Percentiles rank a stretch among this genome's conserved stretches.
Conservation (phyloP, 2,888 invertebrate species). For the Lutraria lutraria region DNA sequence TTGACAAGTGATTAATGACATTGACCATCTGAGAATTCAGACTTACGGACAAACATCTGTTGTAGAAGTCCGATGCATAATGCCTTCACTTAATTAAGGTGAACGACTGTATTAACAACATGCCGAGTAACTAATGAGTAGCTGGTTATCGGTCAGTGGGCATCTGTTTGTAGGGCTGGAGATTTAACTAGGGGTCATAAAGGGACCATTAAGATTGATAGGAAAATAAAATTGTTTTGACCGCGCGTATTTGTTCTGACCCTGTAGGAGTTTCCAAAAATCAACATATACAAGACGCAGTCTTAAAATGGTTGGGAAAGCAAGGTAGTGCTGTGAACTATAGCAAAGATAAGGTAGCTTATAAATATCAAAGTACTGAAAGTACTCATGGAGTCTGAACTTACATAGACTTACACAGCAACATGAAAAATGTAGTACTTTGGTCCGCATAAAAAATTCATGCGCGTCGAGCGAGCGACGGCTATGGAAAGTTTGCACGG, state of each 20-base stretch:
- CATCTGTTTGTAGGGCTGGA: background rate
- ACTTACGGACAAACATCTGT: background rate
- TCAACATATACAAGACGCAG: too few relatives aligned
- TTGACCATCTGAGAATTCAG: slow-evolving; percentile 2
- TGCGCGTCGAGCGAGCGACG: too few relatives aligned
- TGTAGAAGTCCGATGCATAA: background rate
- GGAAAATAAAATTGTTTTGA: background rate
- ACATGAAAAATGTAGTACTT: too few relatives aligned
- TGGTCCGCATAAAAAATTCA: too few relatives aligned
- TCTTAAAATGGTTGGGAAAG: too few relatives aligned
- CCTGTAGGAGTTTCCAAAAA: background rate
- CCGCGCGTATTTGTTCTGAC: background rate
- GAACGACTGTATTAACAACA: background rate
- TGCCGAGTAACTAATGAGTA: background rate
- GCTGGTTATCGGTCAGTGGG: slow-evolving; percentile 9
- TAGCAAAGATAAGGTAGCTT: too few relatives aligned
- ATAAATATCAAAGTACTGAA: too few relatives aligned
- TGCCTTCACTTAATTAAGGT: slow-evolving; percentile 3
- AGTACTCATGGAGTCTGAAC: too few relatives aligned
- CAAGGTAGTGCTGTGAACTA: too few relatives aligned
- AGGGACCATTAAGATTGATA: slow-evolving; percentile 16
- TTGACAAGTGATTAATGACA: slow-evolving; percentile 1
- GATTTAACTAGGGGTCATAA: background rate
- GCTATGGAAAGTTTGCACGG: too few relatives aligned
- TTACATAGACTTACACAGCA: too few relatives aligned